Evolutionary conservation across 2,888 invertebrate species (phyloP).

Genomic region (Dione juno): DNA sequence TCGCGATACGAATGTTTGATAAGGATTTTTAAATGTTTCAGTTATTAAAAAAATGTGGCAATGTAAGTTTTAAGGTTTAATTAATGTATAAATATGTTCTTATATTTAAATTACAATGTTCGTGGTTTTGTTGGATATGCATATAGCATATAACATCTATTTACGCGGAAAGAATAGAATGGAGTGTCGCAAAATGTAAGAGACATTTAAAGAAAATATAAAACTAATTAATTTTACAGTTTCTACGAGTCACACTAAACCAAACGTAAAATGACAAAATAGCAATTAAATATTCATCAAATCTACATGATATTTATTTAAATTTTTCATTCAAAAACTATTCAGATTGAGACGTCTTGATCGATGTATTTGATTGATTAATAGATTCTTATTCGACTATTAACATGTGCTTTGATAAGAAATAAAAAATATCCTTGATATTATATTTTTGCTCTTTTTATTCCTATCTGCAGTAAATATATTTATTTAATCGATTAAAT

Average conservation of each 20-base stretch:
- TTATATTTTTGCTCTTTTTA: background rate
- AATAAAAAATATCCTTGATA: background rate
- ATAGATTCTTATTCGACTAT: background rate
- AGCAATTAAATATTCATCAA: background rate
- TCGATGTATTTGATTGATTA: conserved; percentile 14
- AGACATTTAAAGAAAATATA: background rate
- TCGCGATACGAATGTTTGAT: conserved; percentile 12
- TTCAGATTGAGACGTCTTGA: background rate
- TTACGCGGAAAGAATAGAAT: background rate
- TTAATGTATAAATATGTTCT: background rate
- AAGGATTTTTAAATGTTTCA: background rate
- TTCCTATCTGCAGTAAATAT: too few relatives aligned
- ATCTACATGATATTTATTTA: background rate
- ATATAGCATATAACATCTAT: background rate
- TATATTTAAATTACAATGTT: too few relatives aligned
- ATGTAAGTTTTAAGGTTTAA: background rate
- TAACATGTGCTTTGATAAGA: background rate
- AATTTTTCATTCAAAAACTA: conserved; percentile 5
- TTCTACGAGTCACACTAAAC: background rate
- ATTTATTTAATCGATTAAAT: too few relatives aligned
- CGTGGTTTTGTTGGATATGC: too few relatives aligned
- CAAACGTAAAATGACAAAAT: background rate
- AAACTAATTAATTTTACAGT: background rate
- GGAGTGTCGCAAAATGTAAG: too few relatives aligned
- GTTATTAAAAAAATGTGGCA: background rate